phyloP scores from a whole-genome alignment of 2,113 vertebrate genomes.

The Pampusana beccarii region DNA sequence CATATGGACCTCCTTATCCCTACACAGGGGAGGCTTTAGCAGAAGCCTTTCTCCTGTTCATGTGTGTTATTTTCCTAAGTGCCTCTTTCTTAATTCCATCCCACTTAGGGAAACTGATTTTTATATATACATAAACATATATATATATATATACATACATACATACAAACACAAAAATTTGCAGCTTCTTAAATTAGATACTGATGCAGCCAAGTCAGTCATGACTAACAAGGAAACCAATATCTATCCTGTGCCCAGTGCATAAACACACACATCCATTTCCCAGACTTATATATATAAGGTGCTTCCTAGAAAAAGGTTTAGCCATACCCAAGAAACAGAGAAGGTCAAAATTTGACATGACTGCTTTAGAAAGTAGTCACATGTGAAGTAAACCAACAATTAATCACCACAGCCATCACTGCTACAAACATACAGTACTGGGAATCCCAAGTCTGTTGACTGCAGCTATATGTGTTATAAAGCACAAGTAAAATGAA shows the following conservation, averaged over 20 bases:
- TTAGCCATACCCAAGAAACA: neutral
- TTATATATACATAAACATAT: rapidly evolving
- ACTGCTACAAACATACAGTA: neutral
- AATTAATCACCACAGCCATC: neutral
- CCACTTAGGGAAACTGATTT: neutral
- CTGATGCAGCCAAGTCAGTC: neutral
- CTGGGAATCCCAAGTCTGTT: neutral
- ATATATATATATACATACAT: neutral
- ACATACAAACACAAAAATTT: neutral
- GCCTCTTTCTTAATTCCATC: neutral
- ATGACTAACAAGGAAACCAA: neutral
- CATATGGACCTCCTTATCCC: neutral
- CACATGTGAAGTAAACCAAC: neutral
- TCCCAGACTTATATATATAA: neutral
- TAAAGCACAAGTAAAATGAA: neutral
- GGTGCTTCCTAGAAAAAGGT: neutral
- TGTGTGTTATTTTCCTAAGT: neutral
- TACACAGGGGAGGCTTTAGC: neutral
- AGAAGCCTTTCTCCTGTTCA: neutral
- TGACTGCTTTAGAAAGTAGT: neutral
- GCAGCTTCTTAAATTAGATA: neutral
- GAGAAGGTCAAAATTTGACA: neutral
- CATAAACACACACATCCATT: neutral
- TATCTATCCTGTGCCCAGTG: neutral
- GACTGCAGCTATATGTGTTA: neutral